These are phyloP conservation scores for Nineta flava DNA, from an alignment of 2,888 invertebrate genomes.

Conservation along the genomic window DNA sequence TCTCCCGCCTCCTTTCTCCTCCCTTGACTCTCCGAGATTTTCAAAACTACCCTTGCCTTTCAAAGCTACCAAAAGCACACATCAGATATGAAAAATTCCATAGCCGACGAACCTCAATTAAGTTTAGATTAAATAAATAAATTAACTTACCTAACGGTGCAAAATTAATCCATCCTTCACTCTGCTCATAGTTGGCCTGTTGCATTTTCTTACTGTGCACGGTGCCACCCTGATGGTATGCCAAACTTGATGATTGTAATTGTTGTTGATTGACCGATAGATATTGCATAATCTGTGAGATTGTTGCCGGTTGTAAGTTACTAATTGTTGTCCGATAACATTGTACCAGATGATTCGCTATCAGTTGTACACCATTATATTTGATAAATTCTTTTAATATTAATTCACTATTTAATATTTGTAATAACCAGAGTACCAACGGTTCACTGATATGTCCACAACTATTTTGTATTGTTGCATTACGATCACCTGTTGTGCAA, in stretches of 20 bases:
- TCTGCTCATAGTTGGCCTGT: conserved; percentile 39
- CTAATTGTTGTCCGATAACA: conserved; percentile 54
- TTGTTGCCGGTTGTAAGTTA: conserved; percentile 34
- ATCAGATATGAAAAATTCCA: no score
- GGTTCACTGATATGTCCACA: conserved; percentile 64
- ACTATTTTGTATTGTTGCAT: neutral
- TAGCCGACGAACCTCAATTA: no score
- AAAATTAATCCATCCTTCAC: conserved; percentile 73
- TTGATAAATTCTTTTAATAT: conserved; percentile 59
- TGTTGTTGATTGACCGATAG: conserved; percentile 32
- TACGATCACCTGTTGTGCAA: neutral
- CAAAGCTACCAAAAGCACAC: no score
- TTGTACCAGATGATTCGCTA: conserved; percentile 62
- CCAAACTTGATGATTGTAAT: conserved; percentile 19
- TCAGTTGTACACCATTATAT: conserved; percentile 47
- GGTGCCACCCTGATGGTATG: conserved; percentile 20
- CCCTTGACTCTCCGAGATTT: no score
- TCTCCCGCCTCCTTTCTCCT: no score
- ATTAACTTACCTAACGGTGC: conserved; percentile 61
- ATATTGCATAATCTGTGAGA: conserved; percentile 42
- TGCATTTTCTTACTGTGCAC: conserved; percentile 23
- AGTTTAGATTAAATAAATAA: neutral
- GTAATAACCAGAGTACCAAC: conserved; percentile 66
- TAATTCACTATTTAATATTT: conserved; percentile 61
- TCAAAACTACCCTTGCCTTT: no score